These are phyloP conservation scores for Nasonia giraulti DNA, from an alignment of 1,140 invertebrate species.

Conservation along the genomic window DNA sequence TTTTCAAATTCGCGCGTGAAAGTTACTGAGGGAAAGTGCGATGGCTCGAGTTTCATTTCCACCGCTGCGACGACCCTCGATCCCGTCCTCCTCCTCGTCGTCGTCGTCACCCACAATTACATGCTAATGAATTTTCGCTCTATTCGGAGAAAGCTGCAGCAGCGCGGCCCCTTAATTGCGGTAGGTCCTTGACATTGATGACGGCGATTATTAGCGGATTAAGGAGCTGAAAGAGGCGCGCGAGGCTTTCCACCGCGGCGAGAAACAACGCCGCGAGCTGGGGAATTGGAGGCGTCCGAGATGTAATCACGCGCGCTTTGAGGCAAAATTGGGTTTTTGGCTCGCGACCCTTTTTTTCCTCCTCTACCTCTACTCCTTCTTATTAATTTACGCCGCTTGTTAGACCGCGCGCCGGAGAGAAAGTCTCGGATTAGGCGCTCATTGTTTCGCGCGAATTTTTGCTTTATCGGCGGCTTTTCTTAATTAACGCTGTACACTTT, in stretches of 20 bases:
- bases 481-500: background rate
- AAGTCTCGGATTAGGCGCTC: background rate
- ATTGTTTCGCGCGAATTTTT: background rate
- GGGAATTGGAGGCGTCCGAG: background rate
- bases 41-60: no score
- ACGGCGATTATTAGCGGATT: constrained; percentile 27
- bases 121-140: constrained; percentile 31
- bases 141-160: constrained; percentile 17
- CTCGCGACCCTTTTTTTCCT: constrained; percentile 1
- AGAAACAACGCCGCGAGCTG: background rate
- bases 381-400: constrained; percentile 8
- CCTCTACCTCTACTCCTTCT: background rate
- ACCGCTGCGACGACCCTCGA: no score
- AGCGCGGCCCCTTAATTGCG: constrained; percentile 6
- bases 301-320: constrained; percentile 15
- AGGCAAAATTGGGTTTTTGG: constrained; percentile 22
- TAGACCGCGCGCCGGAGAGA: background rate
- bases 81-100: no score
- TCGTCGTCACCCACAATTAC: constrained; percentile 15
- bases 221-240: background rate
- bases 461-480: background rate
- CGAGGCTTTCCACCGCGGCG: background rate
- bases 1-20: no score
- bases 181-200: constrained; percentile 27
- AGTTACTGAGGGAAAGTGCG: no score